Base-by-base conservation (phyloP, 2,888 invertebrate genomes). In the Acleris holmiana region DNA sequence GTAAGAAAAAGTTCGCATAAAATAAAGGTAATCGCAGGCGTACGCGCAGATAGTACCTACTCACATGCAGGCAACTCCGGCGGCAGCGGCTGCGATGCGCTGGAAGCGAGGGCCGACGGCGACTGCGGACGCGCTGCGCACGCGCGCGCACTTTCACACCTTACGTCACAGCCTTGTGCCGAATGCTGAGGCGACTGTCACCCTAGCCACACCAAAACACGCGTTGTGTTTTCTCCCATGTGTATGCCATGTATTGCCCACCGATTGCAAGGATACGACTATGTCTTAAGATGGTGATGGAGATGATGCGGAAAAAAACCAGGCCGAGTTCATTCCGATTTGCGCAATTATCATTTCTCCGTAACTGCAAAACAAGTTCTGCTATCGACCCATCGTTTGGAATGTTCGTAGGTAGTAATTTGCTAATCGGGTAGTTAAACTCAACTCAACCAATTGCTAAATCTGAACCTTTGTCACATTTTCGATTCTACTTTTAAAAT, bases 81-180 rank as follows among this genome's bases (percentile, higher is more conserved):
- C 51, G 70, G 61, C 67, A 68, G 60, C 69, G 78, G 73, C 73
- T 76, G 71, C 72, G 71, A 74, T 74, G 78, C 76, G 75, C 76
- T 70, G 71, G 68, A 76, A 76, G 67, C 68, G 55, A 59, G 55
- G 66, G 66, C 61, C 48, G 41, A 44, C 48, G 53, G 65, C 73
- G 74, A 77, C 76, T 76, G 76, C 72, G 65, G 63, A 69, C 66
- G 64, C 65, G 62, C 70, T 65, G 69, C 73, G 67, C 61, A 55
- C 61, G 51, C 60, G 35, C 46, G 72, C 75, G 61, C 74, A 90
- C 91, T 91, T 91, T 91, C 91, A 86, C 91, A 72, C 61, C 68
- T 90, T 91, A 86, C 90, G 82, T 87, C 88, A 90, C 73, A 80
- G 80, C 91, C 90, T 90, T 68, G 71, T 68, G 74, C 74, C 75